Evolutionary conservation across 2,113 vertebrate genomes (phyloP).

Genomic region (Alligator mississippiensis): DNA sequence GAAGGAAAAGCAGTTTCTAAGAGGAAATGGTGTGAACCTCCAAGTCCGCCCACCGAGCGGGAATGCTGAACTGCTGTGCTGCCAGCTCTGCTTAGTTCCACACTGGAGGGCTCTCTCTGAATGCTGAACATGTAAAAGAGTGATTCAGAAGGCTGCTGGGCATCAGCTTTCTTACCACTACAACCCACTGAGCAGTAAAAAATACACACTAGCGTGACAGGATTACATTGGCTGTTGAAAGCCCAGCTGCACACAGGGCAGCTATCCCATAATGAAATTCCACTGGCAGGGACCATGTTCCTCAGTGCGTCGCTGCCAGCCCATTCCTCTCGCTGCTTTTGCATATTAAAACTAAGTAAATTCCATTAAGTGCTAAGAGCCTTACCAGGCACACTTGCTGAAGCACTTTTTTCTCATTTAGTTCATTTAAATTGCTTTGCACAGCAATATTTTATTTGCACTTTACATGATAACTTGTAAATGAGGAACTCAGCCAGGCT

Average conservation of each 20-base stretch:
- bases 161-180: neutral
- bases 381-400: neutral
- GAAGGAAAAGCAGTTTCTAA: neutral
- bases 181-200: neutral
- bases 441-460: neutral
- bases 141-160: too few relatives aligned
- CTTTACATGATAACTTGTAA: neutral
- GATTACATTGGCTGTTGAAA: neutral
- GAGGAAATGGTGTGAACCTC: neutral
- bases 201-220: neutral
- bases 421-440: neutral
- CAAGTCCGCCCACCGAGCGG: neutral
- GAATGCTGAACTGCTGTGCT: neutral
- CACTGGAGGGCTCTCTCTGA: neutral
- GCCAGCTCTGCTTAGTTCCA: neutral
- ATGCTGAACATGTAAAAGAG: neutral
- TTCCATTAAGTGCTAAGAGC: neutral
- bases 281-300: neutral
- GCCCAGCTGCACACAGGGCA: too few relatives aligned
- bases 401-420: neutral
- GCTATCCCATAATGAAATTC: neutral
- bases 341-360: neutral
- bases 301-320: neutral
- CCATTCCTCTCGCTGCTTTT: neutral
- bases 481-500: neutral